A percentile compares a stretch with the other conserved stretches of the same genome.
Conservation (phyloP, 2,888 invertebrate genomes). For the Ellobium chinense region DNA sequence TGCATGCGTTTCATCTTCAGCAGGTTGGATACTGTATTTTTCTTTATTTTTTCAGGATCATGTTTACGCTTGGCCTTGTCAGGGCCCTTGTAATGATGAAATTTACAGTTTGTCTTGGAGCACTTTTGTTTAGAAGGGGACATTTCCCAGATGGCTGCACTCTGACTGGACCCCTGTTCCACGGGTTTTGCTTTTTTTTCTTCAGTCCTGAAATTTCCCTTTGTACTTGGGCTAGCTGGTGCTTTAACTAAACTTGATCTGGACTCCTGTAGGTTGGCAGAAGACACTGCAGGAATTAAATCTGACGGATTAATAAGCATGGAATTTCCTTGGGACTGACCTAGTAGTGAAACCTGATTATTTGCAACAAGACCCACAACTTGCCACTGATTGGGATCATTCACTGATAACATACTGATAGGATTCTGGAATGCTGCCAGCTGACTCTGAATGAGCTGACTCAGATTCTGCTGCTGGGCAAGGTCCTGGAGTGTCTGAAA, state of each 20-base stretch:
- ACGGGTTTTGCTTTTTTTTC: not conserved
- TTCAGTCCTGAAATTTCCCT: not conserved
- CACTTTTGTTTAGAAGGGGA: not conserved
- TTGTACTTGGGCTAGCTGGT: not conserved
- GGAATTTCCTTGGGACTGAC: not conserved
- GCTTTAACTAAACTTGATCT: not conserved
- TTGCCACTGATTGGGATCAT: slow-evolving; percentile 35
- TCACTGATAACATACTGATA: not conserved
- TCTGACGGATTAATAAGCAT: not conserved
- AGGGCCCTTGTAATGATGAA: slow-evolving; percentile 10
- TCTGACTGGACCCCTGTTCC: not conserved
- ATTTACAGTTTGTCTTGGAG: not conserved
- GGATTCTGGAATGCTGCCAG: slow-evolving; percentile 26
- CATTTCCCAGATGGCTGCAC: slow-evolving; percentile 2
- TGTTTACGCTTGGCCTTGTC: not conserved
- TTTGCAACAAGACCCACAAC: slow-evolving; percentile 36
- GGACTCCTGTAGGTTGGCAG: not conserved
- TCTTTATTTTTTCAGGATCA: slow-evolving; percentile 22
- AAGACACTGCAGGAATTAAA: not conserved
- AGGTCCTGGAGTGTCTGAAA: not conserved
- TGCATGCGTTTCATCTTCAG: slow-evolving; percentile 38
- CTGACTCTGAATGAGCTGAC: slow-evolving; percentile 21
- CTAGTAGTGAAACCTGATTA: slow-evolving; percentile 39
- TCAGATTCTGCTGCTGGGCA: slow-evolving; percentile 24
- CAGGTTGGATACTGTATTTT: slow-evolving; percentile 39